These are phyloP conservation scores for Macrostomum lignano DNA, from an alignment of 1,140 invertebrate genomes.

Conservation along the genomic window DNA sequence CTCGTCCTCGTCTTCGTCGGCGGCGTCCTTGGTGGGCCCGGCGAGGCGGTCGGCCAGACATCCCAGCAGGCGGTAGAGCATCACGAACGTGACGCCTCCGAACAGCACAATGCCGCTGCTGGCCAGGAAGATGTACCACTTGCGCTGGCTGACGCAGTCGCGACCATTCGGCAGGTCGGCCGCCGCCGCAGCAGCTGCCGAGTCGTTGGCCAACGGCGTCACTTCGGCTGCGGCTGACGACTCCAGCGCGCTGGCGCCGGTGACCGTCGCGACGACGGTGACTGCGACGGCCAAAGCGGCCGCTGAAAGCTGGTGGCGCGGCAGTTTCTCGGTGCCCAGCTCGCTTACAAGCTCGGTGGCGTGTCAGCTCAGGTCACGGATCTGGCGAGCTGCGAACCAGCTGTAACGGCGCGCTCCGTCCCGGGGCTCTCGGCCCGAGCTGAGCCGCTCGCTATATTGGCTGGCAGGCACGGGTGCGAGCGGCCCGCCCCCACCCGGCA, in stretches of 20 bases:
- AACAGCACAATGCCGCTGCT: conserved; percentile 14
- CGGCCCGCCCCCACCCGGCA: too few relatives aligned
- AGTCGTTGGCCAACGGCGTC: conserved; percentile 31
- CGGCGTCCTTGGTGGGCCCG: too few relatives aligned
- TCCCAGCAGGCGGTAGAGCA: conserved; percentile 9
- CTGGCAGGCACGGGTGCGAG: too few relatives aligned
- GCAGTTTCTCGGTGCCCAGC: neutral
- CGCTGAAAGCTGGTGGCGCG: neutral
- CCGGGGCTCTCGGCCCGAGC: too few relatives aligned
- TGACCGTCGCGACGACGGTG: neutral
- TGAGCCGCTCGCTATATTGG: too few relatives aligned
- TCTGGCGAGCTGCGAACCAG: too few relatives aligned
- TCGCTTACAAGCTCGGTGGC: too few relatives aligned
- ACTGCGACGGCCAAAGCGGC: neutral
- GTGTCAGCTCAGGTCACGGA: too few relatives aligned
- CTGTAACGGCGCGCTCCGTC: too few relatives aligned
- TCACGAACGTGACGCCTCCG: conserved; percentile 9
- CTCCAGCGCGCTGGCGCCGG: neutral
- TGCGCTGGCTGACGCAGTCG: conserved; percentile 17
- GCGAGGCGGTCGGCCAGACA: too few relatives aligned
- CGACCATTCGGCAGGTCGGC: conserved; percentile 30
- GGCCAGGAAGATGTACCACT: conserved; percentile 21
- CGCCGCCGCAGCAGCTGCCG: conserved; percentile 50
- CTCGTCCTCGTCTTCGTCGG: too few relatives aligned
- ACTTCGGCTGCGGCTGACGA: neutral